Evolutionary conservation across 2,113 vertebrate genomes (phyloP), one percentile per base, ranked within the genome.

Genomic region (Desmodus rotundus): DNA sequence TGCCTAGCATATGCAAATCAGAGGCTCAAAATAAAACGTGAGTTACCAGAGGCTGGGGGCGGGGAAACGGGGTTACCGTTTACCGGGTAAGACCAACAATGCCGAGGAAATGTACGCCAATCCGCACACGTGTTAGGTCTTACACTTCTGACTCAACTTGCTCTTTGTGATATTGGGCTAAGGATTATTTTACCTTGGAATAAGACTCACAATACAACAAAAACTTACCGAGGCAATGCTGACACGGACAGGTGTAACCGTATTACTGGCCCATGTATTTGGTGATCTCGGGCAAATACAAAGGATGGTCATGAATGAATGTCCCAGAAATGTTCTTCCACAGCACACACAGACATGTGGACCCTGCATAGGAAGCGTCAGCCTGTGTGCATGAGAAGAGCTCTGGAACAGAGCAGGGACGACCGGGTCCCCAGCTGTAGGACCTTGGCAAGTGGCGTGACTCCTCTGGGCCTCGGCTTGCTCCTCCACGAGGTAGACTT

Each of bases 401-500:
- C 12, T 43, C n/a, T 41, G 19, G 10, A 16, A 6, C 5, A 10
- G 33, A 33, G 19, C n/a, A 17, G 5, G 19, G 54, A 72, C 82
- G 89, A 28, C 2, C 0, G 0, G 52, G n/a, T 22, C 65, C 36
- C 36, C 12, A 74, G 36, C 26, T 14, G 0, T 1, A 54, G 81
- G 50, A 19, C 31, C 10, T 15, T 2, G 43, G 33, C 38, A 36
- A 58, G 45, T 0, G 19, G 36, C 14, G 0, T 8, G 22, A 43
- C 36, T 74, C 17, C 31, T 7, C 31, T 12, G 5, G 72, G 56
- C 17, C 36, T 81, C 9, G 5, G 22, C 2, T 41, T 63, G 2
- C 1, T 61, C 11, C 12, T 22, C 67, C 45, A 1, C n/a, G 36
- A 17, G 43, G 43, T 4, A 10, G 45, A 11, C 36, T 76, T 31